phyloP scores from a whole-genome alignment of 2,113 vertebrate species.

The Eretmochelys imbricata region DNA sequence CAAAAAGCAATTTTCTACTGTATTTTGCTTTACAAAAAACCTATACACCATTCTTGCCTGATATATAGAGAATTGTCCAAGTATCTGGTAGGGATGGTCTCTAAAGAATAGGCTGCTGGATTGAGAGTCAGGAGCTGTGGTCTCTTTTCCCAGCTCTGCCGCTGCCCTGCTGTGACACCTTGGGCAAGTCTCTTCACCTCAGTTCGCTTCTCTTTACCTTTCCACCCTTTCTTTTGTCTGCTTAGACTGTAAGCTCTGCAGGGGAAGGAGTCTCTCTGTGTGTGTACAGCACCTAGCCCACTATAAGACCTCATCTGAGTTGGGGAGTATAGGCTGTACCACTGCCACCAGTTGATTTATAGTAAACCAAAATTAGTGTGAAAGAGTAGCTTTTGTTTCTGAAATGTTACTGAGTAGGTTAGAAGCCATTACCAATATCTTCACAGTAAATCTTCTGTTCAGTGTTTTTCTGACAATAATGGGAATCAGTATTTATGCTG shows the following conservation, averaged over 20 bases:
- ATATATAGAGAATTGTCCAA: not conserved
- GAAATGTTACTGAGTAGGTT: conserved; percentile 34
- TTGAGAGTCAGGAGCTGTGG: not conserved
- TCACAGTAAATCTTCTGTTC: conserved; percentile 4
- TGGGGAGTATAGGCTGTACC: not conserved
- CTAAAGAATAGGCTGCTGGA: not conserved
- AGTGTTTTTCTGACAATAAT: not conserved
- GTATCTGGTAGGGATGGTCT: not conserved
- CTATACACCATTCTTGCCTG: not conserved
- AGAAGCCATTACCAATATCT: conserved; percentile 9
- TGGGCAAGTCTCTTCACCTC: not conserved
- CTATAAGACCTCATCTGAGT: not conserved
- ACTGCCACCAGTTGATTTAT: not conserved
- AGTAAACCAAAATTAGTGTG: not conserved
- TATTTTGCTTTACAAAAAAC: not conserved
- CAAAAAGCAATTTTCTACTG: not conserved
- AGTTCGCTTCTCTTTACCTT: not conserved
- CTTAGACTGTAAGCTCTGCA: not conserved
- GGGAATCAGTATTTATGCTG: conserved; percentile 1
- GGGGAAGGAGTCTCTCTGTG: not conserved
- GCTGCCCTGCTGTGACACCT: not conserved
- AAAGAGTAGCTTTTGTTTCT: not conserved
- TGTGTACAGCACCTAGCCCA: not conserved
- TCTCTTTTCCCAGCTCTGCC: not conserved
- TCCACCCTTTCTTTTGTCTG: not conserved